Percentiles rank a stretch among this genome's conserved stretches.
These are phyloP conservation scores for Styela plicata DNA, from an alignment of 23 tunicate genomes.

Conservation along the genomic window DNA sequence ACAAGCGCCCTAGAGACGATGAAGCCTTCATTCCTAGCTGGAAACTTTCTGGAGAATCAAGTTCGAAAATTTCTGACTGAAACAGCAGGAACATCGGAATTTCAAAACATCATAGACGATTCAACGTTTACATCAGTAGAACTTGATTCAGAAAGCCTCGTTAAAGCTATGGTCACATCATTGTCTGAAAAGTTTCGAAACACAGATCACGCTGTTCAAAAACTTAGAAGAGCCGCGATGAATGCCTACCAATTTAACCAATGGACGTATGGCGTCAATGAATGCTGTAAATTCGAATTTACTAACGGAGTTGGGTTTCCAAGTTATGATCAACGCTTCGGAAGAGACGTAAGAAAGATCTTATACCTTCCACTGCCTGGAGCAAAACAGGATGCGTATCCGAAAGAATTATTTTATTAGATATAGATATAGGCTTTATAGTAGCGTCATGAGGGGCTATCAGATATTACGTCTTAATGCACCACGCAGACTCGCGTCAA, in stretches of 20 bases:
- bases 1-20: no score
- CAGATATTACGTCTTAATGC: no score
- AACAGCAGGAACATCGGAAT: not conserved
- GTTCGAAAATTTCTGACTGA: not conserved
- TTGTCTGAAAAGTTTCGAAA: slow-evolving; percentile 26
- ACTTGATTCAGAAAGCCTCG: slow-evolving; percentile 15
- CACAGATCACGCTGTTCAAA: slow-evolving; percentile 32
- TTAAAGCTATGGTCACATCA: slow-evolving; percentile 15
- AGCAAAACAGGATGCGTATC: no score
- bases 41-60: no score
- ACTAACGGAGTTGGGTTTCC: not conserved
- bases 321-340: not conserved
- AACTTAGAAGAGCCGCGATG: slow-evolving; percentile 13
- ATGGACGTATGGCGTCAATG: not conserved
- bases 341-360: not conserved
- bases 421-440: no score
- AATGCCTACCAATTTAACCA: not conserved
- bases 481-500: no score
- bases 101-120: slow-evolving; percentile 17
- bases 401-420: no score
- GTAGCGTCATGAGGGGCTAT: no score
- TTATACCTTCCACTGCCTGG: no score
- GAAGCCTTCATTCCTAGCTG: no score
- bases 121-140: slow-evolving; percentile 21
- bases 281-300: slow-evolving; percentile 31